phyloP scores from a whole-genome alignment of 2,888 invertebrate genomes.

The Brachyptera putata region DNA sequence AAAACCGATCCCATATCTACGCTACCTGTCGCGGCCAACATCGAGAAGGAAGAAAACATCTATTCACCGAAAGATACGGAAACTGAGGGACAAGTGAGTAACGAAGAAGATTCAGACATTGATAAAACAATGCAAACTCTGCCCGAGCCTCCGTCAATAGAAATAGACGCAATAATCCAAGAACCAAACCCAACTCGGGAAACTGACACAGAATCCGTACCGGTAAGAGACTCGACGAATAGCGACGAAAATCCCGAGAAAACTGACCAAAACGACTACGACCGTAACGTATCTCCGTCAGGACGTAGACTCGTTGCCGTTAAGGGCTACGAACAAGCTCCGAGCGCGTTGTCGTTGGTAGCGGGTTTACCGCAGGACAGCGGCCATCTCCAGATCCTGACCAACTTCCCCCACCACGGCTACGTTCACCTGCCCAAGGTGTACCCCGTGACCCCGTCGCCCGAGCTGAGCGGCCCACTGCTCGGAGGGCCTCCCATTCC shows the following conservation, averaged over 20 bases:
- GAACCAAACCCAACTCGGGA: too few species aligned
- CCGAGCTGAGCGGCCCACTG: conserved; percentile 25
- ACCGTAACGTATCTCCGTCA: neutral
- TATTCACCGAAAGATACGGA: too few species aligned
- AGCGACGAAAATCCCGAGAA: too few species aligned
- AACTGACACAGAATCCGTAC: too few species aligned
- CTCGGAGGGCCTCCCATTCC: conserved; percentile 27
- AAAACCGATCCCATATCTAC: neutral
- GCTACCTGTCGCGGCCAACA: too few species aligned
- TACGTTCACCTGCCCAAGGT: conserved; percentile 17
- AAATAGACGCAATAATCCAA: neutral
- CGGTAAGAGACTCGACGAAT: too few species aligned
- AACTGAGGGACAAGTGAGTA: neutral
- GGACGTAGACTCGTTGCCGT: neutral
- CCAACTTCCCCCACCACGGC: conserved; percentile 8
- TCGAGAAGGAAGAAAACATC: too few species aligned
- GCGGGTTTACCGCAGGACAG: conserved; percentile 15
- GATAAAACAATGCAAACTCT: too few species aligned
- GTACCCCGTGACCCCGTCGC: conserved; percentile 21
- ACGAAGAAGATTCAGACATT: neutral
- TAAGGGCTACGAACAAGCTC: neutral
- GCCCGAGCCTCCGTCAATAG: neutral
- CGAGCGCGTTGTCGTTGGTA: conserved; percentile 20
- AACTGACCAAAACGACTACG: too few species aligned
- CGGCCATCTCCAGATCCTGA: conserved; percentile 18